Percentiles rank a stretch among this genome's conserved stretches.
Conservation (phyloP, 2,888 invertebrate species). For the Bibio marci region DNA sequence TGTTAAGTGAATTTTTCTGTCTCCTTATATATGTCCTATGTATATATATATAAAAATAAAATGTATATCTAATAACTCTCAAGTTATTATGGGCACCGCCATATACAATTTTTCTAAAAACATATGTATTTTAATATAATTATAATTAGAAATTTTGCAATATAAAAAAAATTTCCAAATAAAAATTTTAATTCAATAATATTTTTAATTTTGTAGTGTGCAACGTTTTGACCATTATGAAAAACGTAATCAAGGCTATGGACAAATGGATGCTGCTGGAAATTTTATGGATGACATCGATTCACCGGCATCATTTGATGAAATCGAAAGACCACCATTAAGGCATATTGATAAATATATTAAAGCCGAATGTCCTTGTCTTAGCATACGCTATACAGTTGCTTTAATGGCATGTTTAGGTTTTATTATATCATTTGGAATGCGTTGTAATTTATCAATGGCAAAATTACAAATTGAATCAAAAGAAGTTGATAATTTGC, state of each 20-base stretch:
- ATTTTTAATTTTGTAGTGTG: background rate
- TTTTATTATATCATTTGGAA: conserved; percentile 91
- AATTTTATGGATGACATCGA: conserved; percentile 38
- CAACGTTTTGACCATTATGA: conserved; percentile 3
- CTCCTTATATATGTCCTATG: no score
- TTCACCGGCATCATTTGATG: conserved; percentile 60
- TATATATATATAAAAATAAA: no score
- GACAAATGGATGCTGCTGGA: conserved; percentile 17
- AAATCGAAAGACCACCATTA: conserved; percentile 68
- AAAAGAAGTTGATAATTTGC: no score
- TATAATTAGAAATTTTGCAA: no score
- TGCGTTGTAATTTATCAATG: conserved; percentile 98
- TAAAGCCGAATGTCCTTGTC: conserved; percentile 70
- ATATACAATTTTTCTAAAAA: no score
- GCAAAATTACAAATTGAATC: conserved; percentile 70
- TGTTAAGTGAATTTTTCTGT: no score
- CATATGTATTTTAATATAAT: no score
- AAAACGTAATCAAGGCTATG: conserved; percentile 13
- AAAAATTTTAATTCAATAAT: conserved; percentile 1
- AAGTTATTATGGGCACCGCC: no score
- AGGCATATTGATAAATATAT: conserved; percentile 77
- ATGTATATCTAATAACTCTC: no score
- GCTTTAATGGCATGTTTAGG: conserved; percentile 74
- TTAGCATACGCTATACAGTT: conserved; percentile 74
- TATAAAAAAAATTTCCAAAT: no score